phyloP scores from a whole-genome alignment of 2,797 vertebrate species.

The Periophthalmus magnuspinnatus region DNA sequence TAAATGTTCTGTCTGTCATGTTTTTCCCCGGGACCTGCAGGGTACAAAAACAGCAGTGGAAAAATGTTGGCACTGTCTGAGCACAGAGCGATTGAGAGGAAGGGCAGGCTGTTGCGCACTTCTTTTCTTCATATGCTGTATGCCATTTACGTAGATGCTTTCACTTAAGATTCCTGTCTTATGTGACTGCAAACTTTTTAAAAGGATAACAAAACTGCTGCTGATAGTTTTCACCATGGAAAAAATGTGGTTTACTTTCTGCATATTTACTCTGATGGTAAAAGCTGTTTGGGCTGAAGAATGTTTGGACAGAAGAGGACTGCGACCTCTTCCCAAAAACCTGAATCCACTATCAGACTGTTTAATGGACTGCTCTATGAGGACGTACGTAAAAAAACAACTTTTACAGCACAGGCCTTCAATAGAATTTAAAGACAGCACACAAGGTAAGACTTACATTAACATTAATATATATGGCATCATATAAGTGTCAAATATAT shows the following conservation, averaged over 20 bases:
- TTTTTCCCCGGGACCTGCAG: slow-evolving; percentile 8
- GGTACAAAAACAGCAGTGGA: slow-evolving; percentile 45
- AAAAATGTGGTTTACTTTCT: slow-evolving; percentile 51
- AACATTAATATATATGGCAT: not conserved
- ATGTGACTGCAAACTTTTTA: slow-evolving; percentile 1
- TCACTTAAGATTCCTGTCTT: slow-evolving; percentile 15
- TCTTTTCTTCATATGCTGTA: slow-evolving; percentile 20
- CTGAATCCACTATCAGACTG: slow-evolving; percentile 54
- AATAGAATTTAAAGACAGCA: slow-evolving; percentile 62
- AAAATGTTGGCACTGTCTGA: slow-evolving; percentile 53
- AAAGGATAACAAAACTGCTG: slow-evolving; percentile 12
- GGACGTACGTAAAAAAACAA: slow-evolving; percentile 60
- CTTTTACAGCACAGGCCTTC: slow-evolving; percentile 55
- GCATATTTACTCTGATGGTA: slow-evolving; percentile 47
- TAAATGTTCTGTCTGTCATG: slow-evolving; percentile 2
- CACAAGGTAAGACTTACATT: slow-evolving; percentile 55
- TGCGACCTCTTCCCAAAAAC: slow-evolving; percentile 31
- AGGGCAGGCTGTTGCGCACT: slow-evolving; percentile 48
- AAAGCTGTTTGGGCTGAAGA: slow-evolving; percentile 36
- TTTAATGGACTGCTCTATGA: slow-evolving; percentile 66
- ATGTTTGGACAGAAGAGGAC: slow-evolving; percentile 49
- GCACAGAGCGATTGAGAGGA: slow-evolving; percentile 25
- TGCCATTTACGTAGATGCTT: slow-evolving; percentile 21
- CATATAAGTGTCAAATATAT: not conserved
- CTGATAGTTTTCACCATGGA: slow-evolving; percentile 9